Evolutionary conservation across 2,113 vertebrate genomes (phyloP), one percentile per base, ranked within the genome.

Genomic region (Archilochus colubris): DNA sequence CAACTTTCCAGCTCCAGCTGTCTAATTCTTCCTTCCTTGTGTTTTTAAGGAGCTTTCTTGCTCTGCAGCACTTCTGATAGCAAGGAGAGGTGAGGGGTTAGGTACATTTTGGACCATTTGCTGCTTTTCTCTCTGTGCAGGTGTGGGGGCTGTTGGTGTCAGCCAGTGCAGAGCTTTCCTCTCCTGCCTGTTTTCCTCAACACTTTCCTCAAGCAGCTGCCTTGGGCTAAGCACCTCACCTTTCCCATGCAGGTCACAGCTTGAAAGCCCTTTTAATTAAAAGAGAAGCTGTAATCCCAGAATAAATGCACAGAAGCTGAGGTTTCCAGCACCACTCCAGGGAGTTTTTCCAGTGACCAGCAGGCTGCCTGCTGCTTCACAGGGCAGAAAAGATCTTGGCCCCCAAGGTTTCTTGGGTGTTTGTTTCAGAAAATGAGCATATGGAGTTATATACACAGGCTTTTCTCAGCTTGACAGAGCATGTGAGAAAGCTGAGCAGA

Each of bases 221-320:
- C 75, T 28, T 27, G 8, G 82, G 75, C 82, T n/a, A 4, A 30
- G n/a, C 20, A 7, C 33, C 79, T 90, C 86, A 51, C 53, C 90
- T 84, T 53, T 13, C 76, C 89, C 43, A 25, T 1, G 1, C 58
- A 5, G 82, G 75, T 53, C 88, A 43, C 70, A 5, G 25, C 63
- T 55, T 59, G 74, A 48, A 40, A 89, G 24, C 53, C 67, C 46
- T 78, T 82, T 53, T 88, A 75, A 88, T 93, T 76, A 72, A 73
- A 64, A 86, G 30, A 74, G 79, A n/a, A 79, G 72, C 77, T 80
- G 63, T 62, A 68, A 82, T 88, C 75, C 46, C 23, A 24, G 25
- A 93, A 43, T 27, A 20, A 61, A 79, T 38, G 67, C 25, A 7
- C 20, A 23, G 70, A 57, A 27, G 23, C 55, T 0, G 4, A 40